These are phyloP conservation scores for Dryobotodes eremita DNA, from an alignment of 2,888 invertebrate genomes.

Conservation along the genomic window DNA sequence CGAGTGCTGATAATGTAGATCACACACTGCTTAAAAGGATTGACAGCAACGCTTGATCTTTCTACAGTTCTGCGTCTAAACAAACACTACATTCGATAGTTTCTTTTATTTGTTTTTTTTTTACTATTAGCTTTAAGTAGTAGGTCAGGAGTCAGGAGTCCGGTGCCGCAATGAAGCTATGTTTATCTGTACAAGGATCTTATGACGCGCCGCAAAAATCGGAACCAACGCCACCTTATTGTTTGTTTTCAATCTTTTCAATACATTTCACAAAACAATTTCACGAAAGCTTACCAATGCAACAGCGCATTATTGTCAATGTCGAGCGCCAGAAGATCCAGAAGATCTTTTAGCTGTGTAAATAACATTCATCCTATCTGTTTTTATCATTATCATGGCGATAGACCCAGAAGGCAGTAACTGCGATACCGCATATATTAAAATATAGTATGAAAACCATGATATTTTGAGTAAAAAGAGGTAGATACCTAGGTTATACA, in stretches of 20 bases:
- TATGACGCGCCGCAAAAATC: too few species aligned
- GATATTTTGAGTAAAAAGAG: too few species aligned
- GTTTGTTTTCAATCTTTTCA: too few species aligned
- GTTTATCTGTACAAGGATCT: too few species aligned
- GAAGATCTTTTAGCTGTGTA: not conserved
- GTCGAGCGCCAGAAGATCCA: too few species aligned
- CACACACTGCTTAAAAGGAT: constrained; percentile 69
- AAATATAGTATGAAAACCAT: too few species aligned
- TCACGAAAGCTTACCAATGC: too few species aligned
- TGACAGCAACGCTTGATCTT: not conserved
- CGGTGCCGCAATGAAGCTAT: not conserved
- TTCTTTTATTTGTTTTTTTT: not conserved
- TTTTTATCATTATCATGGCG: not conserved
- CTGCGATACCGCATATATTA: too few species aligned
- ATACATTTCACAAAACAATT: too few species aligned
- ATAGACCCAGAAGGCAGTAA: too few species aligned
- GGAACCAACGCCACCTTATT: too few species aligned
- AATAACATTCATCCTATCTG: not conserved
- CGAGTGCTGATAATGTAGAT: constrained; percentile 77
- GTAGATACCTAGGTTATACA: too few species aligned
- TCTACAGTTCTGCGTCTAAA: not conserved
- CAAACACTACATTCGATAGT: not conserved
- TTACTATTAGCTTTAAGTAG: not conserved
- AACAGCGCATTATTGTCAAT: not conserved
- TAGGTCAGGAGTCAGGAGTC: not conserved